Evolutionary conservation across 2,888 invertebrate species (phyloP).

Genomic region (Luffia ferchaultella): DNA sequence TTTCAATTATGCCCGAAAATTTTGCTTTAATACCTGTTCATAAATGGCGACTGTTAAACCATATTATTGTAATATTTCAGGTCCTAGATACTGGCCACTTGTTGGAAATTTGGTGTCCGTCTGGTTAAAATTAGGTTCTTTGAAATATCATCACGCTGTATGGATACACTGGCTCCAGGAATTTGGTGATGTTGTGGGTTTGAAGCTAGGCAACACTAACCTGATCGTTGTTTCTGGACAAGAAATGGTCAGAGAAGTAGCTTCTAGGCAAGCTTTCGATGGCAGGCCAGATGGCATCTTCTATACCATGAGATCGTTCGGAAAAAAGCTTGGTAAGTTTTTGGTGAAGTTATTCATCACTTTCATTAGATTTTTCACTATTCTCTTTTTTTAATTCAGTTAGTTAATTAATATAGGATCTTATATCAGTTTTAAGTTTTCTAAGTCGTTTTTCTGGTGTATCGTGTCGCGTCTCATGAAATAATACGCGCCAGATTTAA

Average conservation of each 20-base stretch:
- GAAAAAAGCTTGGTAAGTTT: slow-evolving; percentile 70
- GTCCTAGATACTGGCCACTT: slow-evolving; percentile 38
- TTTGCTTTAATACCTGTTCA: too few species aligned
- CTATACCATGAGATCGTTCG: slow-evolving; percentile 72
- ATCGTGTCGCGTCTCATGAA: too few species aligned
- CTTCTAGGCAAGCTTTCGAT: slow-evolving; percentile 71
- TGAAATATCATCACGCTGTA: slow-evolving; percentile 61
- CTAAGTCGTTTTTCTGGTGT: too few species aligned
- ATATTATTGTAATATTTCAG: slow-evolving; percentile 27
- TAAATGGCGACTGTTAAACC: too few species aligned
- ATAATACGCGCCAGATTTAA: too few species aligned
- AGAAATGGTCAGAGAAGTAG: slow-evolving; percentile 69
- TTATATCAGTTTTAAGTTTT: too few species aligned
- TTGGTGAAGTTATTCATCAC: neutral
- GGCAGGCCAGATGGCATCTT: slow-evolving; percentile 78
- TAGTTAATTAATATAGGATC: too few species aligned
- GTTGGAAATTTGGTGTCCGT: slow-evolving; percentile 43
- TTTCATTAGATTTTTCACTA: neutral
- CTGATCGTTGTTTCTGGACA: slow-evolving; percentile 71
- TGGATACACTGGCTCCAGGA: slow-evolving; percentile 63
- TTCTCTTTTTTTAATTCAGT: too few species aligned
- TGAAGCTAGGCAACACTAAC: slow-evolving; percentile 69
- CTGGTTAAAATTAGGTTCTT: slow-evolving; percentile 27
- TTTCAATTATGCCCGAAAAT: too few species aligned
- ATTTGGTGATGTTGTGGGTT: slow-evolving; percentile 73